Evolutionary conservation across 2,113 vertebrate genomes (phyloP).

Genomic region (Chrysochloris asiatica): DNA sequence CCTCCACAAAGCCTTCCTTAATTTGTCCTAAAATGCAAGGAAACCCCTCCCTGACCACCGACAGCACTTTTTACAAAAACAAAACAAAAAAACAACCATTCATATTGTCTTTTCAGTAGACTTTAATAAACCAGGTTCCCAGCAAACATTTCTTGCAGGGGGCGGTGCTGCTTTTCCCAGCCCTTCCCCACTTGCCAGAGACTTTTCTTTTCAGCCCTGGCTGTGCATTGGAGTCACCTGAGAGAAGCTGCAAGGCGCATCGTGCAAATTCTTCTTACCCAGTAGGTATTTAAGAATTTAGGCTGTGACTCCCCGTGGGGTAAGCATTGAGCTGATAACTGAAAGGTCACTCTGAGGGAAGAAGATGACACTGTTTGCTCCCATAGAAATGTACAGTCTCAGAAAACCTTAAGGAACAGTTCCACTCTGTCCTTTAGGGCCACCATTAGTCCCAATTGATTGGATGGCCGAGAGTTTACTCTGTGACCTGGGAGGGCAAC

Average conservation of each 20-base stretch:
- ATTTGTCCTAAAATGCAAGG: neutral
- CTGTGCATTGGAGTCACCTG: neutral
- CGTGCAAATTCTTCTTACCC: neutral
- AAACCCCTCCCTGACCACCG: neutral
- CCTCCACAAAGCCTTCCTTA: constrained; percentile 26
- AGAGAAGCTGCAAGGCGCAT: neutral
- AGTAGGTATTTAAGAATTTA: neutral
- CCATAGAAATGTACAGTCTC: too few relatives aligned
- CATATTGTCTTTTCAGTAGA: neutral
- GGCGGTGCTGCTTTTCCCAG: neutral
- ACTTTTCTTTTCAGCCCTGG: neutral
- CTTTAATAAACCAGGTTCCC: neutral
- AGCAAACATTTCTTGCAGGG: neutral
- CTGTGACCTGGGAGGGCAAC: neutral
- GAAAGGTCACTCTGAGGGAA: too few relatives aligned
- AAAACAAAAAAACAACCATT: neutral
- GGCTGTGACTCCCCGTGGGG: too few relatives aligned
- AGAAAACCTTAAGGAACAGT: too few relatives aligned
- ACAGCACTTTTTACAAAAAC: neutral
- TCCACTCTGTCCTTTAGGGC: too few relatives aligned
- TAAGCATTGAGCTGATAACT: too few relatives aligned
- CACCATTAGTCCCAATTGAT: too few relatives aligned
- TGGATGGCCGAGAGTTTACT: neutral
- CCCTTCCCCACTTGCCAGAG: neutral
- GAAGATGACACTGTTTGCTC: too few relatives aligned